Percentiles rank a stretch among this genome's conserved stretches.
phyloP scores from a whole-genome alignment of 1,140 invertebrate species.

The Drosophila arawakana region DNA sequence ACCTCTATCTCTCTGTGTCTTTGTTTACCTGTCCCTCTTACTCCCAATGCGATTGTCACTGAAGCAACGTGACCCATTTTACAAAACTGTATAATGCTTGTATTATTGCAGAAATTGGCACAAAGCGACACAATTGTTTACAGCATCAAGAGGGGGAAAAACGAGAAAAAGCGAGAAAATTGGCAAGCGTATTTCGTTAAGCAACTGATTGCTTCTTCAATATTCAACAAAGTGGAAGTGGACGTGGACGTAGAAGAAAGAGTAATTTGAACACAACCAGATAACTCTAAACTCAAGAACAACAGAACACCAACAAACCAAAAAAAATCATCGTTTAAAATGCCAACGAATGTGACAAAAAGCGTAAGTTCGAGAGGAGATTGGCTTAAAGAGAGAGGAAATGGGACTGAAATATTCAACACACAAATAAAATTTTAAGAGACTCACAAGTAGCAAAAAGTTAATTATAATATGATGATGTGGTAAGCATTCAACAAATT shows the following conservation, averaged over 20 bases:
- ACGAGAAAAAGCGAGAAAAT: neutral
- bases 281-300: constrained; percentile 1
- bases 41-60: constrained; percentile 1
- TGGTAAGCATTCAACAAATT: constrained; percentile 47
- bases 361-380: neutral
- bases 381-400: neutral
- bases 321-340: neutral
- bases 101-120: constrained; percentile 67
- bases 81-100: constrained; percentile 66
- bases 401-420: neutral
- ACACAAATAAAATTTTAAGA: neutral
- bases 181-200: constrained; percentile 33
- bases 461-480: constrained; percentile 43
- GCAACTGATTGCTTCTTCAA: constrained; percentile 40
- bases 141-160: neutral
- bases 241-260: neutral
- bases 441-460: constrained; percentile 13
- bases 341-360: neutral
- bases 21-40: neutral
- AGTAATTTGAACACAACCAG: constrained; percentile 6
- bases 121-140: constrained; percentile 46
- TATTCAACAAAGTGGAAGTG: constrained; percentile 15
- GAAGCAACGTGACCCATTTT: constrained; percentile 71
- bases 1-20: neutral
- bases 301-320: neutral